These are phyloP conservation scores for Galemys pyrenaicus DNA, from an alignment of 2,113 vertebrate species.

Conservation along the genomic window DNA sequence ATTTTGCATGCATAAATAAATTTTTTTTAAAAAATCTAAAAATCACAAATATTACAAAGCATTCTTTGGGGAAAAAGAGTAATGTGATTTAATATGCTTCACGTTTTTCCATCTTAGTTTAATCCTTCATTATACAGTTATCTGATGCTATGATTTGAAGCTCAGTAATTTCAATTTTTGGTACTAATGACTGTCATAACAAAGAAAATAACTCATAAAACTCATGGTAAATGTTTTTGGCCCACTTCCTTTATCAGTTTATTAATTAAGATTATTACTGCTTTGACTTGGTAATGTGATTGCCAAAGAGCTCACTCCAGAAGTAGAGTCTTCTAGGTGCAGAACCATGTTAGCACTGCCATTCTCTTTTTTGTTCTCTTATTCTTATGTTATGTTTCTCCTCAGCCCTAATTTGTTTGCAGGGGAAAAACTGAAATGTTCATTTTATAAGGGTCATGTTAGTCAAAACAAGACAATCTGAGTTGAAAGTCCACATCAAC, in stretches of 20 bases:
- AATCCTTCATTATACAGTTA: slow-evolving; percentile 31
- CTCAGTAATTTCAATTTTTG: slow-evolving; percentile 41
- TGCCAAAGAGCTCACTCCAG: slow-evolving; percentile 39
- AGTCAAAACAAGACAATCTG: background rate
- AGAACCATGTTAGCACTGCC: background rate
- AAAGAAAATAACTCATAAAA: background rate
- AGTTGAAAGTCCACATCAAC: background rate
- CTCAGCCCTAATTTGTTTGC: background rate
- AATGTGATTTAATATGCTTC: slow-evolving; percentile 6
- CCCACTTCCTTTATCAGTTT: background rate
- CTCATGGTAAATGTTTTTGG: background rate
- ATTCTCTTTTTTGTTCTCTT: slow-evolving; percentile 25
- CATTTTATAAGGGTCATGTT: background rate
- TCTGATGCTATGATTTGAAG: background rate
- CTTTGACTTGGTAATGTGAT: slow-evolving; percentile 29
- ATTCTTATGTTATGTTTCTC: background rate
- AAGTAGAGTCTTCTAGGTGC: background rate
- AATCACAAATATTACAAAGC: no score
- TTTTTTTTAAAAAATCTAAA: no score
- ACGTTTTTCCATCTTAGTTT: background rate
- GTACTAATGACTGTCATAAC: background rate
- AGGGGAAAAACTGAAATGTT: background rate
- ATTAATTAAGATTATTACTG: background rate
- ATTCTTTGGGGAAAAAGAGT: no score
- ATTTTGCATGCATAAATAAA: no score